Percentiles rank a stretch among this genome's conserved stretches.
Conservation (phyloP, 1,140 invertebrate species). For the Cotesia vestalis region DNA sequence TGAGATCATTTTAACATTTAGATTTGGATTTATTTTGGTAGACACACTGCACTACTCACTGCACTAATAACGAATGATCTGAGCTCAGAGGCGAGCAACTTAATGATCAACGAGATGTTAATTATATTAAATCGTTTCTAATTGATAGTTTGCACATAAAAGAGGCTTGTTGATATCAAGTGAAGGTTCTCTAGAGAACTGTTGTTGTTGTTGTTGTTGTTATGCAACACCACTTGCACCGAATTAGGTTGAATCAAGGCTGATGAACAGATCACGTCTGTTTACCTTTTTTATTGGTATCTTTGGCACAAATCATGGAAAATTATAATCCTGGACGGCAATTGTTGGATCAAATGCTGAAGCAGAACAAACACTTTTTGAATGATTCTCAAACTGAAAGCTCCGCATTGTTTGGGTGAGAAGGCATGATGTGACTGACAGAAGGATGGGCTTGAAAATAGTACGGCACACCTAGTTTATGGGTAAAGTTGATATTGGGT, state of each 20-base stretch:
- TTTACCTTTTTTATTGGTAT: background rate
- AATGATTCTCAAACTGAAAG: background rate
- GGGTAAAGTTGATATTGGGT: background rate
- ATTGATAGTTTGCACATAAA: background rate
- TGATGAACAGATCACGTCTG: constrained; percentile 5
- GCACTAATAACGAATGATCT: too few species aligned
- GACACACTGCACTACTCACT: too few species aligned
- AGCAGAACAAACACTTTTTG: background rate
- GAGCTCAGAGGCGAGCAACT: too few species aligned
- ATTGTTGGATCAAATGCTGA: background rate
- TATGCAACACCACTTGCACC: constrained; percentile 35
- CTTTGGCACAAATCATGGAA: too few species aligned
- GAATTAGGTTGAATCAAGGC: constrained; percentile 40
- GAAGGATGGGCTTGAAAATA: constrained; percentile 14
- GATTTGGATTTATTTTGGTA: background rate
- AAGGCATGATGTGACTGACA: constrained; percentile 1
- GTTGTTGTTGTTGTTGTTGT: too few species aligned
- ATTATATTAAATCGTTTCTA: background rate
- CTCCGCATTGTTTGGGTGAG: background rate
- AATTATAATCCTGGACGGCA: too few species aligned
- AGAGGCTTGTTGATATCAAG: background rate
- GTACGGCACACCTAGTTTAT: constrained; percentile 25
- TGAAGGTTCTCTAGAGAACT: constrained; percentile 8
- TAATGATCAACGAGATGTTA: too few species aligned
- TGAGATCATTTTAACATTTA: constrained; percentile 25